These are phyloP conservation scores for Drosophila anomalata DNA, from an alignment of 2,888 invertebrate genomes.

Conservation along the genomic window DNA sequence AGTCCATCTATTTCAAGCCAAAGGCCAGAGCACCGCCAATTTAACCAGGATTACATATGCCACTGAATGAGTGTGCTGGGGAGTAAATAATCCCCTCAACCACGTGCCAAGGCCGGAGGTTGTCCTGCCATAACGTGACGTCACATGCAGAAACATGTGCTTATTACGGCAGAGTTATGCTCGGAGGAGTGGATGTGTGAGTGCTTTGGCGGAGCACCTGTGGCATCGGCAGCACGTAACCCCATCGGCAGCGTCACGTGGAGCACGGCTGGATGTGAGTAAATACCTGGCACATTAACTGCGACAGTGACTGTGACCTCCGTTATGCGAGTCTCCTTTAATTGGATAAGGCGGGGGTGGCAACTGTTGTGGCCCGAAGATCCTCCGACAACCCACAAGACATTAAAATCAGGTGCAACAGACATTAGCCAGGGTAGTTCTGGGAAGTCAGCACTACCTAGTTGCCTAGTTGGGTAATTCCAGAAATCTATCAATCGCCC, in stretches of 20 bases:
- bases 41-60: conserved; percentile 1
- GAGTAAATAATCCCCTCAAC: not conserved
- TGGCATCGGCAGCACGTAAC: conserved; percentile 1
- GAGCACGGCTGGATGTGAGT: not conserved
- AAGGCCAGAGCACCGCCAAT: not conserved
- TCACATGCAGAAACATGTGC: conserved; percentile 74
- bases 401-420: not conserved
- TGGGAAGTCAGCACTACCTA: conserved; percentile 61
- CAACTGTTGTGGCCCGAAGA: not conserved
- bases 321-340: not conserved
- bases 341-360: not conserved
- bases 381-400: not conserved
- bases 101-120: conserved; percentile 29
- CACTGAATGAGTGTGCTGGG: not conserved
- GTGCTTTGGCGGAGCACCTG: conserved; percentile 20
- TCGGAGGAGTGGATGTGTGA: not conserved
- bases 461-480: conserved; percentile 50
- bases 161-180: conserved; percentile 47
- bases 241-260: not conserved
- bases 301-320: not conserved
- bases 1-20: not conserved
- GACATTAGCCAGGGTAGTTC: conserved; percentile 42
- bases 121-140: conserved; percentile 53
- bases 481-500: conserved; percentile 58
- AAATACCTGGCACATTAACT: not conserved